Evolutionary conservation across 2,113 vertebrate genomes (phyloP), one percentile per base, ranked within the genome.

Genomic region (Siphamia tubifer): DNA sequence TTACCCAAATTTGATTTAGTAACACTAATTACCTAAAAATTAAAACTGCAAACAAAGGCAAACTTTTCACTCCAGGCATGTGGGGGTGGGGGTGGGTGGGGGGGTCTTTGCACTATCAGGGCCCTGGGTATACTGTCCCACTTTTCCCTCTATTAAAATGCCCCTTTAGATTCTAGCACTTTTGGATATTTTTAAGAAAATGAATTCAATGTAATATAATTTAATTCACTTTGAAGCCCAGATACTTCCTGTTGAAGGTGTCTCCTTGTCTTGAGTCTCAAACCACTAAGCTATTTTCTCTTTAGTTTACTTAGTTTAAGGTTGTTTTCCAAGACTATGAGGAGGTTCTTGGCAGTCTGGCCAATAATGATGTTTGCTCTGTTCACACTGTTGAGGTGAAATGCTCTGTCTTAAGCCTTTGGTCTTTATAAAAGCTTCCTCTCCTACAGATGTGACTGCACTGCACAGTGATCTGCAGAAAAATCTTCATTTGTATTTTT

Each of bases 301-400:
- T 66, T 8, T 58, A n/a, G 30, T 75, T 78, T 65, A 30, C n/a
- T 64, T 57, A 27, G 38, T 70, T 45, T 53, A 31, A 51, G 31
- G 31, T 66, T 53, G 25, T 53, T 25, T 62, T 74, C 35, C 43
- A 38, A 48, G 19, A 5, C 58, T 66, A 55, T 42, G 19, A 36
- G 17, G 17, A 58, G 48, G 45, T 21, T 61, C 28, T 66, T 12
- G n/a, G 2, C 39, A 65, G 40, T 48, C 45, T 47, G 35, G 40
- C 24, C 68, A 77, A 31, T 82, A 70, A 78, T 74, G 55, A 74
- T 66, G 57, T 81, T 79, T 82, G 53, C 75, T 77, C 36, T 47
- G 40, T 69, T 74, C 47, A 48, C 51, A 40, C 28, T 72, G 32
- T 23, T 56, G n/a, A 66, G 38, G 36, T 65, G 49, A 79, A 56